phyloP scores from a whole-genome alignment of 2,797 vertebrate genomes.

The Acanthiza pusilla region DNA sequence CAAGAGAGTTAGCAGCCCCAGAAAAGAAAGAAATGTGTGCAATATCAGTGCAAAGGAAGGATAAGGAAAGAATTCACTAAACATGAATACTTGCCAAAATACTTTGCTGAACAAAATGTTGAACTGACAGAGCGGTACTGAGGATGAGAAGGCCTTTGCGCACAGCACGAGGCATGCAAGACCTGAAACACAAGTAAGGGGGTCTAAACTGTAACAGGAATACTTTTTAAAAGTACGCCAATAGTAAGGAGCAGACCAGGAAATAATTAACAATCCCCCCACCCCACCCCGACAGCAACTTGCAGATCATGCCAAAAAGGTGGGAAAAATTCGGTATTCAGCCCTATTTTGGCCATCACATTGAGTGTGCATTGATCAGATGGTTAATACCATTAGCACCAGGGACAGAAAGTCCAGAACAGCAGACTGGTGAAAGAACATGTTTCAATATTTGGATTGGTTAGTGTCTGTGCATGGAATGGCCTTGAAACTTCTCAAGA shows the following conservation, averaged over 20 bases:
- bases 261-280: not conserved
- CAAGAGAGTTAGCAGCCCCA: not conserved
- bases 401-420: not conserved
- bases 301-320: not conserved
- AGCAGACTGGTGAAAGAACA: not conserved
- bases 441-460: not conserved
- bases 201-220: not conserved
- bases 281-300: rapidly evolving
- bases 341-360: not conserved
- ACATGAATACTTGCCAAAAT: not conserved
- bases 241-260: not conserved
- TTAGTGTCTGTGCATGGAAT: not conserved
- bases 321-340: not conserved
- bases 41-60: not conserved
- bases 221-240: not conserved
- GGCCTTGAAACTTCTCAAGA: not conserved
- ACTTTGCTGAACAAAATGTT: not conserved
- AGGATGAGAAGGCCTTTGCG: not conserved
- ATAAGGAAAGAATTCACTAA: not conserved
- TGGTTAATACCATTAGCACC: not conserved
- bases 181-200: not conserved
- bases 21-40: not conserved
- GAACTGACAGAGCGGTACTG: not conserved
- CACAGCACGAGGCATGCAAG: not conserved
- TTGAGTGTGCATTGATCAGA: not conserved